Evolutionary conservation across 2,797 vertebrate species (phyloP).

Genomic region (Sandelia bainsii): DNA sequence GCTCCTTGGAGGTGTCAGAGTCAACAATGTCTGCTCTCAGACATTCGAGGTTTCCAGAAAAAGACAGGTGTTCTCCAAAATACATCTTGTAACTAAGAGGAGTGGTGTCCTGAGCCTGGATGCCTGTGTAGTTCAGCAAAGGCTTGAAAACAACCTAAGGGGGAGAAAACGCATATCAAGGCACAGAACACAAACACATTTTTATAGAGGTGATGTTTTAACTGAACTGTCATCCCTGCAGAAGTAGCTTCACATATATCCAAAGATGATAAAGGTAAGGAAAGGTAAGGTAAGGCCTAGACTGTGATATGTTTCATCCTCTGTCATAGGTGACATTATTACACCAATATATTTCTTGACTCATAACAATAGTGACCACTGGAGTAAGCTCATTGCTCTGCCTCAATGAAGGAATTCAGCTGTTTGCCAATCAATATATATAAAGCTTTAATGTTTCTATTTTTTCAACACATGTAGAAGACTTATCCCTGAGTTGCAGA

Average conservation of each 20-base stretch:
- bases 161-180: slow-evolving; percentile 7
- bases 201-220: neutral
- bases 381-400: neutral
- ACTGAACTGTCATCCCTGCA: neutral
- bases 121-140: slow-evolving; percentile 93
- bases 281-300: neutral
- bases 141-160: slow-evolving; percentile 98
- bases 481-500: neutral
- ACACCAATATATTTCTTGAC: neutral
- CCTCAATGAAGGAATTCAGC: neutral
- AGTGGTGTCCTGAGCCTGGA: slow-evolving; percentile 94
- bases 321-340: neutral
- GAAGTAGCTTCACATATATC: neutral
- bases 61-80: slow-evolving; percentile 97
- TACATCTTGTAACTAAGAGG: slow-evolving; percentile 98
- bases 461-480: neutral
- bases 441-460: neutral
- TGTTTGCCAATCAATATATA: neutral
- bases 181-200: neutral
- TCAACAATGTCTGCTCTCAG: slow-evolving; percentile 98
- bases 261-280: fast-evolving
- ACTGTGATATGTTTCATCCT: neutral
- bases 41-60: slow-evolving; percentile 97
- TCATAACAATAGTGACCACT: neutral
- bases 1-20: slow-evolving; percentile 97